Percentiles rank a stretch among this genome's conserved stretches.
Evolutionary conservation across 2,888 invertebrate genomes (phyloP).

Genomic region (Dyspetes luteomarginatus): DNA sequence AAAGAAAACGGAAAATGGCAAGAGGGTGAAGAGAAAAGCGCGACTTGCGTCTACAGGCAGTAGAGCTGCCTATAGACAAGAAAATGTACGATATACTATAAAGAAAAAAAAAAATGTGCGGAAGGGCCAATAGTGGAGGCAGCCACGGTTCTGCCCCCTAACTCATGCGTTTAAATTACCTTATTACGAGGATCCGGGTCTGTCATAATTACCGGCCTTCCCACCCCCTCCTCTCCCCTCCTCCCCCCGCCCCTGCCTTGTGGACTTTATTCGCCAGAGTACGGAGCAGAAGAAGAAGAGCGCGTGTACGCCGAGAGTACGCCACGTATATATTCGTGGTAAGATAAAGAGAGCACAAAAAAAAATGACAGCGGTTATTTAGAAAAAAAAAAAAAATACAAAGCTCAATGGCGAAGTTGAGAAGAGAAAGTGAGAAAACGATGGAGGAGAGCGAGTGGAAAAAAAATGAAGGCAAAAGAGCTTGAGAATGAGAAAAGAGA

Average conservation of each 20-base stretch:
- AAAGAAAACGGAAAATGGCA: no score
- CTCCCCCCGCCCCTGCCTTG: background rate
- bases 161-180: conserved; percentile 83
- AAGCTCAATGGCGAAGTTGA: conserved; percentile 24
- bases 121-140: conserved; percentile 58
- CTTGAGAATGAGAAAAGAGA: conserved; percentile 25
- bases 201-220: conserved; percentile 78
- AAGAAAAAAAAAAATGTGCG: conserved; percentile 55
- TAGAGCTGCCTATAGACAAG: conserved; percentile 19
- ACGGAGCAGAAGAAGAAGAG: conserved; percentile 9
- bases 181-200: conserved; percentile 77
- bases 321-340: background rate
- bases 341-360: conserved; percentile 1
- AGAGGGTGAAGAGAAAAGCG: conserved; percentile 17
- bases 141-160: conserved; percentile 74
- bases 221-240: background rate
- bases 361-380: conserved; percentile 8
- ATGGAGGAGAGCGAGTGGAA: conserved; percentile 15
- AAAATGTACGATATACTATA: conserved; percentile 23
- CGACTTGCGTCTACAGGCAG: background rate
- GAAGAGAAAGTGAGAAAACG: conserved; percentile 24
- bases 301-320: conserved; percentile 23
- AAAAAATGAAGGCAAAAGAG: conserved; percentile 1
- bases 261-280: conserved; percentile 25
- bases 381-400: conserved; percentile 12